Percentiles rank a stretch among this genome's conserved stretches.
Conservation (phyloP, 2,797 vertebrate genomes). For the Sorex maritimensis region DNA sequence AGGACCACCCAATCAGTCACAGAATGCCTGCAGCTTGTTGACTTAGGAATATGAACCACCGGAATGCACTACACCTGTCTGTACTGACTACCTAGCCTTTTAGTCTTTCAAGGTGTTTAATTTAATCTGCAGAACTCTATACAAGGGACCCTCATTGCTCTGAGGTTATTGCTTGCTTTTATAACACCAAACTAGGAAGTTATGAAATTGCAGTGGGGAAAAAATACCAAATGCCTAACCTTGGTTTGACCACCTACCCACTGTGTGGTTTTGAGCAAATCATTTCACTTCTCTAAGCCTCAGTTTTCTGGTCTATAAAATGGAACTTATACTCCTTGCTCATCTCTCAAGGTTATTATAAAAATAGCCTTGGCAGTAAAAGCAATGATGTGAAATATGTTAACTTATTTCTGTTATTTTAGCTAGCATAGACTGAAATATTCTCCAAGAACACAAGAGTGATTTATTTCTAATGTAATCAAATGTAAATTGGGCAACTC, state of each 20-base stretch:
- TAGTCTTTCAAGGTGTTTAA: conserved; percentile 85
- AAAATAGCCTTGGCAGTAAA: conserved; percentile 5
- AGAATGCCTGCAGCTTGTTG: conserved; percentile 78
- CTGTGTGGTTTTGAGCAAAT: conserved; percentile 65
- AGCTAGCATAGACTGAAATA: neutral
- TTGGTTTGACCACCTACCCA: conserved; percentile 75
- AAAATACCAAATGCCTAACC: conserved; percentile 55
- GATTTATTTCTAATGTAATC: neutral
- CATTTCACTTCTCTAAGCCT: conserved; percentile 64
- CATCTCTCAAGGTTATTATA: conserved; percentile 18
- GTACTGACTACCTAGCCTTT: conserved; percentile 74
- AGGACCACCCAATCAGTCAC: conserved; percentile 82
- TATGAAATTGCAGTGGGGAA: conserved; percentile 77
- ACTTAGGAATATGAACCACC: conserved; percentile 83
- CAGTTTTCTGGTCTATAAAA: conserved; percentile 69
- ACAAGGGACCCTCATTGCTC: conserved; percentile 70
- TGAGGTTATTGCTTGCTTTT: conserved; percentile 79
- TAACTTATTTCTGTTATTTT: neutral
- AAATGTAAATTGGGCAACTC: neutral
- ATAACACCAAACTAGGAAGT: conserved; percentile 77
- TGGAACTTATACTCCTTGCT: neutral
- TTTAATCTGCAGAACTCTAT: conserved; percentile 83
- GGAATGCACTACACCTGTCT: conserved; percentile 85
- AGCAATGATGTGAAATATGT: neutral
- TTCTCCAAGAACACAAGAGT: neutral